Evolutionary conservation across 1,140 invertebrate genomes (phyloP).

Genomic region (Eupeodes corollae): DNA sequence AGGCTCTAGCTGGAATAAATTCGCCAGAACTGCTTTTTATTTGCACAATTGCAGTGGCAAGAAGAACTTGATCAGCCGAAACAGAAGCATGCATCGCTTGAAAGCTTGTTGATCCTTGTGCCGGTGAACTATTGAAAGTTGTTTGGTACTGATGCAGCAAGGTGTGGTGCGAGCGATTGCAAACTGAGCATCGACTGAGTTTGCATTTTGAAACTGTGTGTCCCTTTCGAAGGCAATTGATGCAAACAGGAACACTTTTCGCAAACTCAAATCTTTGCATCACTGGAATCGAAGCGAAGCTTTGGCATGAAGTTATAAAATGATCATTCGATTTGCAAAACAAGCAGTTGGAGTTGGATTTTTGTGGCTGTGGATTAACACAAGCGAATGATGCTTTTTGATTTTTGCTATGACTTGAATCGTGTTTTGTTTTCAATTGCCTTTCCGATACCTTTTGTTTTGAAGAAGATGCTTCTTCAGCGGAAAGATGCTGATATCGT

Average conservation of each 20-base stretch:
- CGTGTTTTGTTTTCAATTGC: not conserved
- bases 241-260: not conserved
- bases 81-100: not conserved
- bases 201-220: conserved; percentile 3
- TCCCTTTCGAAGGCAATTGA: conserved; percentile 3
- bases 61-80: not conserved
- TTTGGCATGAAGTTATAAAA: not conserved
- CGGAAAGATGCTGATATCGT: conserved; percentile 6
- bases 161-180: not conserved
- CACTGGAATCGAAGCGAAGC: not conserved
- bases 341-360: not conserved
- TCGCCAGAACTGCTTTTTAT: not conserved
- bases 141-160: not conserved
- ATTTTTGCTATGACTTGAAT: not conserved
- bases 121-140: not conserved
- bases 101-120: not conserved
- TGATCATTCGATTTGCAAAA: conserved; percentile 4
- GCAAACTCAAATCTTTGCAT: conserved; percentile 3
- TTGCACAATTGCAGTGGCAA: conserved; percentile 1
- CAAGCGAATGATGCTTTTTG: not conserved
- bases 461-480: conserved; percentile 4
- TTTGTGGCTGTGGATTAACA: not conserved
- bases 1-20: conserved; percentile 3
- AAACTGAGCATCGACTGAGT: not conserved
- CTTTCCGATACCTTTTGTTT: not conserved